Base-by-base conservation (phyloP, 2,113 vertebrate species). In the Gorsachius goisagi region DNA sequence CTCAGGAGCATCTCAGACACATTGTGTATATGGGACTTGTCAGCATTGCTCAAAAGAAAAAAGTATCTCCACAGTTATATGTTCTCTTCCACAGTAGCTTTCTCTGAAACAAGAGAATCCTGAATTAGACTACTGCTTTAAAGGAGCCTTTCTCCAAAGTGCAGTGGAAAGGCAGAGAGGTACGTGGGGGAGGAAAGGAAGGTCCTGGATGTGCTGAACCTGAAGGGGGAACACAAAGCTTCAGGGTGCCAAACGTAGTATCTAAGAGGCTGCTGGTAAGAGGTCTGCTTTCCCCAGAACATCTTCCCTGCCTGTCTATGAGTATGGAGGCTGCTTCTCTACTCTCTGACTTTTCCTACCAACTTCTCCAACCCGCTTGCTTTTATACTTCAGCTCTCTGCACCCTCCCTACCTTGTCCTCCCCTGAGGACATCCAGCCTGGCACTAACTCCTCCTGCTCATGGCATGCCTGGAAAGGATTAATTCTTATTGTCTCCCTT, bases 161-260 rank as follows among this genome's bases (percentile, higher is more conserved):
- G 5, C 41, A 12, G 15, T 39, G 27, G n/a, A 37, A 88, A 58
- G 50, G 35, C 49, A 64, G 68, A 73, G 27, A 5, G 5, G 4
- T 11, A 6, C 0, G 0, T 35, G 14, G 6, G 19, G 26, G 14
- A 60, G 53, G 28, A 63, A 52, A 64, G 17, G 11, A 53, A 77
- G 15, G 41, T 56, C 58, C 67, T 84, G 76, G 28, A 3, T 28
- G 2, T 63, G 62, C 47, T 79, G 56, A 67, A 58, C 33, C 45
- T 77, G 44, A 44, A 82, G 30, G 21, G 15, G 37, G 3, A 66
- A 39, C 13, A 11, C 11, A 78, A 45, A 79, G 9, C 32, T 89
- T 55, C 58, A 47, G 49, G 10, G 12, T 80, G 49, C 7, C 58
- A 33, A 53, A 44, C 52, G 50, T 45, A 60, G 6, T 41, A 64